phyloP scores from a whole-genome alignment of 35 echinoderm and acorn worm genomes.

The Anneissia japonica region DNA sequence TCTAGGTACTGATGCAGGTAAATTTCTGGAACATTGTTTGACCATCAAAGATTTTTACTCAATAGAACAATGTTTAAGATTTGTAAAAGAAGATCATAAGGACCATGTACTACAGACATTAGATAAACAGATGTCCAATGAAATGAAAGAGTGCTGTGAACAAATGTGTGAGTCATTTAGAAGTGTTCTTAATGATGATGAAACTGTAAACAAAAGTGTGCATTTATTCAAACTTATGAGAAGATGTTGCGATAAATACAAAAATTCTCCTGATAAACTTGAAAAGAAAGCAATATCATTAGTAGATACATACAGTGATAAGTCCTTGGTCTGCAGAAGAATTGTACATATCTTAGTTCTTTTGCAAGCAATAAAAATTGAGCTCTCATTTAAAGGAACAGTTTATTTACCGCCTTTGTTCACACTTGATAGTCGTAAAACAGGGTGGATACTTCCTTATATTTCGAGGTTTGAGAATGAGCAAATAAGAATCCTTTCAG shows the following conservation, averaged over 20 bases:
- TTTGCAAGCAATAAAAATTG: too few relatives aligned
- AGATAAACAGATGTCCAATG: not conserved
- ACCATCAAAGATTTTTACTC: not conserved
- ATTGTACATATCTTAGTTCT: too few relatives aligned
- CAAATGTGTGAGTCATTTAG: not conserved
- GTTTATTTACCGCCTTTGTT: too few relatives aligned
- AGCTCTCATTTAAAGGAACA: too few relatives aligned
- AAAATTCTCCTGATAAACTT: not conserved
- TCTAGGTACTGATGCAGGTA: not conserved
- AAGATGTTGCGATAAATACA: not conserved
- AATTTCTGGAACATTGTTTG: not conserved
- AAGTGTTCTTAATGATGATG: not conserved
- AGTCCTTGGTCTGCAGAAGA: too few relatives aligned
- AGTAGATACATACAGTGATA: too few relatives aligned
- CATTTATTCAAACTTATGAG: not conserved
- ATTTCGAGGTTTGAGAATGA: too few relatives aligned
- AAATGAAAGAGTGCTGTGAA: not conserved
- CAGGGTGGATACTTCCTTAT: too few relatives aligned
- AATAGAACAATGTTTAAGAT: not conserved
- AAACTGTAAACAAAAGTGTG: not conserved
- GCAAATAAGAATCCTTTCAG: too few relatives aligned
- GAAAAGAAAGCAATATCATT: not conserved
- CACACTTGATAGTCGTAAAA: too few relatives aligned
- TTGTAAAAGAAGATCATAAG: not conserved
- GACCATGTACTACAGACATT: not conserved